Evolutionary conservation across 2,888 invertebrate species (phyloP).

Genomic region (Congeria kusceri): DNA sequence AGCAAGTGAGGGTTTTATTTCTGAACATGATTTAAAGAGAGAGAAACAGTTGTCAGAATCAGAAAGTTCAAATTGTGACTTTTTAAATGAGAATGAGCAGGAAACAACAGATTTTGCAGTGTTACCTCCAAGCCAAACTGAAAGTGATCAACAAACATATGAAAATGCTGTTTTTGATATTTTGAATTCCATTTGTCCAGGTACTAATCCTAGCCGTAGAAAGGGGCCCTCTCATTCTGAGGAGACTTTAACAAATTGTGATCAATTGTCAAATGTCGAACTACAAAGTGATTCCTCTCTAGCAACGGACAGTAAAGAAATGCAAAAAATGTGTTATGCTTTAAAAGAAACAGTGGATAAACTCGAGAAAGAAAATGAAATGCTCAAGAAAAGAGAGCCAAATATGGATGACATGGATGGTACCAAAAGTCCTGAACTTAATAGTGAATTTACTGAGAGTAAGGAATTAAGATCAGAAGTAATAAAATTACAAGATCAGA

Average conservation of each 20-base stretch:
- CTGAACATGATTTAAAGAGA: no score
- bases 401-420: neutral
- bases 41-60: no score
- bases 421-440: neutral
- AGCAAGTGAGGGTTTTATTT: no score
- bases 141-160: constrained; percentile 29
- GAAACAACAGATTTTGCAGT: no score
- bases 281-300: constrained; percentile 20
- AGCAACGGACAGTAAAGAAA: constrained; percentile 14
- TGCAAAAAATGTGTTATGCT: constrained; percentile 7
- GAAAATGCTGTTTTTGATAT: constrained; percentile 62
- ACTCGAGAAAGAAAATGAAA: constrained; percentile 16
- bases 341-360: constrained; percentile 5
- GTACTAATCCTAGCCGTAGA: constrained; percentile 54
- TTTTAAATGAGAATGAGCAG: no score
- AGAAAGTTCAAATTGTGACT: no score
- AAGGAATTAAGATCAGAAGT: no score
- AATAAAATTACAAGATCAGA: neutral
- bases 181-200: constrained; percentile 60
- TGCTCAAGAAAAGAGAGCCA: constrained; percentile 16
- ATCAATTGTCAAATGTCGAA: neutral
- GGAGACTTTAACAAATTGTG: neutral
- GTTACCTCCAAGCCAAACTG: no score
- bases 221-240: constrained; percentile 15
- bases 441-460: no score